Conservation (phyloP, 30 jellyfish, hydroid and myxozoan genomes). For the Aurelia coerulea region DNA sequence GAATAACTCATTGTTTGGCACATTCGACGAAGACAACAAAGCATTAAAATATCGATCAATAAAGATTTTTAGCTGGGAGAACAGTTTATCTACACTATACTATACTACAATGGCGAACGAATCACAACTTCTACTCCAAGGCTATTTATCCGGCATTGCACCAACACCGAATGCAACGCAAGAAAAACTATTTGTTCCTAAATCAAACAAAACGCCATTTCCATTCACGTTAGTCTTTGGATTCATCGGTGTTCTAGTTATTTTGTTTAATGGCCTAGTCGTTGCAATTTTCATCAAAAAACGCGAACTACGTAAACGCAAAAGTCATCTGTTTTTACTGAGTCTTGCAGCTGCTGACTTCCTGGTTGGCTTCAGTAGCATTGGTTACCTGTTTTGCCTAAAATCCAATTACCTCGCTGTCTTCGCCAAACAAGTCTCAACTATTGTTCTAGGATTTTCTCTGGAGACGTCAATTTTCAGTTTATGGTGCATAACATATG, state of each 20-base stretch:
- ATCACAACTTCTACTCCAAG: too few relatives aligned
- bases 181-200: conserved; percentile 32
- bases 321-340: conserved; percentile 51
- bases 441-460: conserved; percentile 60
- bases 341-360: conserved; percentile 71
- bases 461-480: conserved; percentile 74
- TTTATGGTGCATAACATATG: conserved; percentile 68
- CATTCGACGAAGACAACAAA: too few relatives aligned
- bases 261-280: conserved; percentile 40
- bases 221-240: conserved; percentile 39
- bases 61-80: too few relatives aligned
- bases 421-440: conserved; percentile 39
- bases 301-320: conserved; percentile 54
- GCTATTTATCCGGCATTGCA: background rate
- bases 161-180: conserved; percentile 5
- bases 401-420: conserved; percentile 3
- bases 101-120: too few relatives aligned
- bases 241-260: conserved; percentile 19
- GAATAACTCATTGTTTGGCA: too few relatives aligned
- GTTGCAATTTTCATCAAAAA: conserved; percentile 30
- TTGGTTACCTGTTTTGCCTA: conserved; percentile 38
- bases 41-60: too few relatives aligned
- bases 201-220: conserved; percentile 32
- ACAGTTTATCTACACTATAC: too few relatives aligned
- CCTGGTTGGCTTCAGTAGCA: conserved; percentile 65